Percentiles rank a stretch among this genome's conserved stretches.
Conservation (phyloP, 1,140 invertebrate species). For the Drosophila azteca region DNA sequence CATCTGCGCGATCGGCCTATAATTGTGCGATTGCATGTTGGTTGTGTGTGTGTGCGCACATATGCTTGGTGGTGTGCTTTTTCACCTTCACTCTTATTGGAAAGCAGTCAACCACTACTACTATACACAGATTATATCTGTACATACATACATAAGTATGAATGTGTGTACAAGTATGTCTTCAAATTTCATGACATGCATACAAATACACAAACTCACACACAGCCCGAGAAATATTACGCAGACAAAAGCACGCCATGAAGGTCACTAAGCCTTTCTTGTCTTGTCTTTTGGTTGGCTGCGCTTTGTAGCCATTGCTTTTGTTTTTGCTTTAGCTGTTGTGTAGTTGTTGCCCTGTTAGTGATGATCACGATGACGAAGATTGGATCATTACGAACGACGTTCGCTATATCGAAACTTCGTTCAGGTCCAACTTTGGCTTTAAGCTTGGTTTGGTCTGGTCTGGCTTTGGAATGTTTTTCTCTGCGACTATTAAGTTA, state of each 20-base stretch:
- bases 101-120: conserved; percentile 35
- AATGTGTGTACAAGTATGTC: conserved; percentile 38
- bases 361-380: conserved; percentile 69
- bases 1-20: conserved; percentile 57
- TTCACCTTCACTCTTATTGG: conserved; percentile 66
- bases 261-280: conserved; percentile 82
- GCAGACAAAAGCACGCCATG: conserved; percentile 69
- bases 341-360: conserved; percentile 41
- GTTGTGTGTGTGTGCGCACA: background rate
- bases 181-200: conserved; percentile 56
- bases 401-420: conserved; percentile 50
- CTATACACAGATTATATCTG: conserved; percentile 7
- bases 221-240: conserved; percentile 33
- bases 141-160: conserved; percentile 9
- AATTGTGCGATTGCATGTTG: conserved; percentile 24
- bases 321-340: conserved; percentile 33
- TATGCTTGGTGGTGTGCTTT: conserved; percentile 36
- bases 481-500: conserved; percentile 71
- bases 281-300: conserved; percentile 65
- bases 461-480: conserved; percentile 63
- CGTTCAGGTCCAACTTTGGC: conserved; percentile 50
- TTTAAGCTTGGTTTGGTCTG: conserved; percentile 26
- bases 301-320: too few species aligned
- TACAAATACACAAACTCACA: conserved; percentile 30
- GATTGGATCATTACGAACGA: conserved; percentile 50